These are phyloP conservation scores for Phalloptychus januarius DNA, from an alignment of 2,797 vertebrate genomes.

Conservation along the genomic window DNA sequence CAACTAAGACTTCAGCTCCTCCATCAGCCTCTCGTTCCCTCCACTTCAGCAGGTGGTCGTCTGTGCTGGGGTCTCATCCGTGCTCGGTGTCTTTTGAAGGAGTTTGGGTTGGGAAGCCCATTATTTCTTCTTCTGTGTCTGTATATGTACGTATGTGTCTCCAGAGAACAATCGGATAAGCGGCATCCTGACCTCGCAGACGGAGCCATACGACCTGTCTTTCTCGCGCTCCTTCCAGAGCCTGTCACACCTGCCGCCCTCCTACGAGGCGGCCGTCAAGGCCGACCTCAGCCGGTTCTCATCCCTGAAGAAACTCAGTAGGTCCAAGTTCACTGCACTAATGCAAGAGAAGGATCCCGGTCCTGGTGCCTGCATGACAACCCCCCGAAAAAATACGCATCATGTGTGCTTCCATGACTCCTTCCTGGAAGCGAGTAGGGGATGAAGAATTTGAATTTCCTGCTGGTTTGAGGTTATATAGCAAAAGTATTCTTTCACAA, in stretches of 20 bases:
- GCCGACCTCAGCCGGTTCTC: constrained; percentile 96
- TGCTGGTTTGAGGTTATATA: constrained; percentile 16
- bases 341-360: constrained; percentile 62
- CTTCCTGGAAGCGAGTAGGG: constrained; percentile 32
- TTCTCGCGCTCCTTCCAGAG: constrained; percentile 99
- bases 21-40: constrained; percentile 27
- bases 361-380: constrained; percentile 64
- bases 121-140: constrained; percentile 69
- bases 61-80: constrained; percentile 27
- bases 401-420: constrained; percentile 38
- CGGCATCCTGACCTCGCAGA: constrained; percentile 98
- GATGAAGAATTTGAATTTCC: constrained; percentile 20
- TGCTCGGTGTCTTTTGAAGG: constrained; percentile 10
- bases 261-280: constrained; percentile 95
- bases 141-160: constrained; percentile 81
- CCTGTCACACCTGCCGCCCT: constrained; percentile 95
- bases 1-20: constrained; percentile 58
- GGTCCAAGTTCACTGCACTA: constrained; percentile 80
- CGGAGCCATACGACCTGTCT: constrained; percentile 97
- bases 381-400: constrained; percentile 20
- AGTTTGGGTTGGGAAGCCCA: constrained; percentile 33
- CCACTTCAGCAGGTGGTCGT: constrained; percentile 51
- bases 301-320: constrained; percentile 98
- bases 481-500: neutral
- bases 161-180: constrained; percentile 95